These are phyloP conservation scores for Orthosia gracilis DNA, from an alignment of 2,888 invertebrate genomes.

Conservation along the genomic window DNA sequence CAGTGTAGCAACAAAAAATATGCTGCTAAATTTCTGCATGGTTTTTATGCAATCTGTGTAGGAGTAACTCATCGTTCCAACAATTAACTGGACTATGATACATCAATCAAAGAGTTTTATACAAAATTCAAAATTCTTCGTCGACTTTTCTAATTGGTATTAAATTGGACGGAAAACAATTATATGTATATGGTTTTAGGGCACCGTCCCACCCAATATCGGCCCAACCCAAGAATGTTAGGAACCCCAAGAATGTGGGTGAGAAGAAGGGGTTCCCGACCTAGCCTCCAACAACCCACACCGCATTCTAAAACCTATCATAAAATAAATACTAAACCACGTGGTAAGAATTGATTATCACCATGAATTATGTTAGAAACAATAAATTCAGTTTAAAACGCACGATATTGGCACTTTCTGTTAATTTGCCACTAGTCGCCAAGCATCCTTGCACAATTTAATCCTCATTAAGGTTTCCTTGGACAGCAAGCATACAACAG, in stretches of 20 bases:
- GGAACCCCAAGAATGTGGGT: neutral
- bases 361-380: constrained; percentile 3
- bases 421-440: neutral
- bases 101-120: no score
- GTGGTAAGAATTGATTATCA: constrained; percentile 52
- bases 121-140: neutral
- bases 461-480: no score
- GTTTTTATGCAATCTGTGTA: no score
- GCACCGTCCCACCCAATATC: constrained; percentile 7
- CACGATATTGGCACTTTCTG: no score
- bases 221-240: constrained; percentile 22
- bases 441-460: neutral
- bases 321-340: constrained; percentile 23
- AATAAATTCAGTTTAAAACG: no score
- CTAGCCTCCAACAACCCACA: neutral
- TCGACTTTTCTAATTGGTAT: neutral
- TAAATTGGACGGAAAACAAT: constrained; percentile 16
- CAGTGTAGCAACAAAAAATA: no score
- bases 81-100: constrained; percentile 10
- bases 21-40: no score
- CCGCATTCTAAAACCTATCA: constrained; percentile 21
- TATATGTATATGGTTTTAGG: constrained; percentile 53
- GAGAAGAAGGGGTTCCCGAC: neutral
- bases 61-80: no score
- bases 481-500: no score